These are phyloP conservation scores for Amiota mariae DNA, from an alignment of 2,888 invertebrate genomes.

Conservation along the genomic window DNA sequence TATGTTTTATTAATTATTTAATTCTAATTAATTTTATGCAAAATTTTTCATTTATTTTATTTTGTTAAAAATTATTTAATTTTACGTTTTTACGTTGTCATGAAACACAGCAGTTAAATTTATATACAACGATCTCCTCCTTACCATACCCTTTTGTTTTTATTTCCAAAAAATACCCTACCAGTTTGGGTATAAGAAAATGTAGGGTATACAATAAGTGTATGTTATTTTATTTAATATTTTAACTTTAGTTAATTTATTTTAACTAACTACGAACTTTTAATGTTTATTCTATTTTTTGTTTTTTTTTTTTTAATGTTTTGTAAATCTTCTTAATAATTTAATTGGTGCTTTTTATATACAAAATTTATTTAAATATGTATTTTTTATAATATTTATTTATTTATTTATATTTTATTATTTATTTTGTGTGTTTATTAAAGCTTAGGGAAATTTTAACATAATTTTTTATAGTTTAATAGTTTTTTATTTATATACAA, in stretches of 20 bases:
- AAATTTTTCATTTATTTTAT: conserved; percentile 27
- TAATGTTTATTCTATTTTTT: conserved; percentile 1
- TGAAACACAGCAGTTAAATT: conserved; percentile 64
- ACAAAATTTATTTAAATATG: conserved; percentile 51
- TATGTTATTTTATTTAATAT: conserved; percentile 38
- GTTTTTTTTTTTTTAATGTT: conserved; percentile 41
- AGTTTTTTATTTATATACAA: conserved; percentile 13
- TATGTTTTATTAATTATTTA: background rate
- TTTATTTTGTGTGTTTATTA: background rate
- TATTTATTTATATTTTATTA: background rate
- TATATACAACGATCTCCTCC: conserved; percentile 51
- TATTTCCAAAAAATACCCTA: background rate
- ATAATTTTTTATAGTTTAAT: too few relatives aligned
- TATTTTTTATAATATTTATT: background rate
- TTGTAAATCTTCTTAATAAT: conserved; percentile 62
- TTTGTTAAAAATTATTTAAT: conserved; percentile 10
- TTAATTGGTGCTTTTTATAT: conserved; percentile 65
- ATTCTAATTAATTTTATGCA: conserved; percentile 2
- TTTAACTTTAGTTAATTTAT: conserved; percentile 26
- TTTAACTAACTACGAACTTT: conserved; percentile 19
- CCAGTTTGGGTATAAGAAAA: too few relatives aligned
- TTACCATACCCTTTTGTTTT: conserved; percentile 39
- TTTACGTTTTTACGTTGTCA: conserved; percentile 61
- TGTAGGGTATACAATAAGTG: background rate
- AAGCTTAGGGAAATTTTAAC: conserved; percentile 10